Conservation (phyloP, 2,113 vertebrate species). For the Lethenteron reissneri region DNA sequence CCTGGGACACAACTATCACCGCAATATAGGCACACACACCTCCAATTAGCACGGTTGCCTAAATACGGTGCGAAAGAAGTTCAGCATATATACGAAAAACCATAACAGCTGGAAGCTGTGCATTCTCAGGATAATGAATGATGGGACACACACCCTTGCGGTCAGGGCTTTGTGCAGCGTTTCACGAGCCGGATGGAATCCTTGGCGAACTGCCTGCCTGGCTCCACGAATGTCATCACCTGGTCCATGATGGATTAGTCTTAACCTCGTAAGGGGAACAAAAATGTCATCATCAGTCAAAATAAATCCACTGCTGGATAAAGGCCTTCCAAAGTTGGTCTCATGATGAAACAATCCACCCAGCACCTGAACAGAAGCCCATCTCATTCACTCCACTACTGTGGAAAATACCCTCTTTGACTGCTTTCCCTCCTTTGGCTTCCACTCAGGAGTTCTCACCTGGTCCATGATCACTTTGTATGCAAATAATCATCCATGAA, state of each 20-base stretch:
- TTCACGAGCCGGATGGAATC: constrained; percentile 95
- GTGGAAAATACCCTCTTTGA: constrained; percentile 11
- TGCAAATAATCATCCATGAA: too few relatives aligned
- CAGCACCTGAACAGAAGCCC: not conserved
- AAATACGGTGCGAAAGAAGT: too few relatives aligned
- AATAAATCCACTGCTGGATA: not conserved
- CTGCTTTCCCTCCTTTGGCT: constrained; percentile 19
- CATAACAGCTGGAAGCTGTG: too few relatives aligned
- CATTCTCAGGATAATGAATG: too few relatives aligned
- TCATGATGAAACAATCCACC: not conserved
- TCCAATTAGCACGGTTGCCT: too few relatives aligned
- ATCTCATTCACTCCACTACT: not conserved
- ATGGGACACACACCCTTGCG: constrained; percentile 45
- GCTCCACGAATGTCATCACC: constrained; percentile 93
- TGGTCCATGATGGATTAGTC: constrained; percentile 48
- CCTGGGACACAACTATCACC: too few relatives aligned
- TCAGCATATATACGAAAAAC: too few relatives aligned
- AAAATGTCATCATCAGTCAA: not conserved
- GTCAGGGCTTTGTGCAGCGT: constrained; percentile 92
- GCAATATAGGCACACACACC: too few relatives aligned
- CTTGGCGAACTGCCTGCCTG: constrained; percentile 86
- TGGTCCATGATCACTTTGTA: too few relatives aligned
- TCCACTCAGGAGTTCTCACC: constrained; percentile 7
- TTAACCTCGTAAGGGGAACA: constrained; percentile 7
- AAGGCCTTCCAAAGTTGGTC: not conserved